Conservation (phyloP, 1,140 invertebrate genomes). For the Drosophila baimaii region DNA sequence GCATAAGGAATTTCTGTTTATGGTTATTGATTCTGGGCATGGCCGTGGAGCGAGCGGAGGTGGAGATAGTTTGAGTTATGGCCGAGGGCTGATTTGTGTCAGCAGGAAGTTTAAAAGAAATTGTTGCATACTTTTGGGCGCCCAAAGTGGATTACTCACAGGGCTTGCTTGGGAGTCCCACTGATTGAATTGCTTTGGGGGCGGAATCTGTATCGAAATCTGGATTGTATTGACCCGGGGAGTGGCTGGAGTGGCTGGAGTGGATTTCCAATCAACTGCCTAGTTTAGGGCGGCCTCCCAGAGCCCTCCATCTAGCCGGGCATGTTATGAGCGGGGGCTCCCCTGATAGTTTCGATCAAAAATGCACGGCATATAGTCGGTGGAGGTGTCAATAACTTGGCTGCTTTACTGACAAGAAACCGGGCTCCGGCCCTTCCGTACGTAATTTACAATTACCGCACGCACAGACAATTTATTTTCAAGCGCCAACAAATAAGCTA, state of each 20-base stretch:
- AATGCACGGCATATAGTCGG: slow-evolving; percentile 59
- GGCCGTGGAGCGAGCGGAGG: neutral
- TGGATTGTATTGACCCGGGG: slow-evolving; percentile 3
- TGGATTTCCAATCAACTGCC: slow-evolving; percentile 30
- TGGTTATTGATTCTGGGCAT: slow-evolving; percentile 70
- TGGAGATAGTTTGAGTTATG: slow-evolving; percentile 67
- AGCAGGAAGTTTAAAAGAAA: slow-evolving; percentile 57
- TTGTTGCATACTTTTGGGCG: slow-evolving; percentile 57
- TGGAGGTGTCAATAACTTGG: slow-evolving; percentile 74
- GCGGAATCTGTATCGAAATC: neutral
- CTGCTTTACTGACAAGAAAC: slow-evolving; percentile 48
- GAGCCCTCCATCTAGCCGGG: neutral
- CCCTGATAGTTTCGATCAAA: slow-evolving; percentile 55
- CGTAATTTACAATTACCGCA: slow-evolving; percentile 84
- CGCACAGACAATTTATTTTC: slow-evolving; percentile 84
- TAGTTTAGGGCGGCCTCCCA: slow-evolving; percentile 13
- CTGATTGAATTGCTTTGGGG: slow-evolving; percentile 50
- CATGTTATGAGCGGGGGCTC: slow-evolving; percentile 1
- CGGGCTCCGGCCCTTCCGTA: neutral
- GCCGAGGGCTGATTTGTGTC: slow-evolving; percentile 62
- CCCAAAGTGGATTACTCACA: slow-evolving; percentile 28
- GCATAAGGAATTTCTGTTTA: slow-evolving; percentile 69
- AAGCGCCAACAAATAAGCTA: slow-evolving; percentile 72
- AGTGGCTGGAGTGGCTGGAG: neutral
- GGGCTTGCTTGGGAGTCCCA: slow-evolving; percentile 1